Evolutionary conservation across 2,113 vertebrate genomes (phyloP).

Genomic region (Hemiscyllium ocellatum): DNA sequence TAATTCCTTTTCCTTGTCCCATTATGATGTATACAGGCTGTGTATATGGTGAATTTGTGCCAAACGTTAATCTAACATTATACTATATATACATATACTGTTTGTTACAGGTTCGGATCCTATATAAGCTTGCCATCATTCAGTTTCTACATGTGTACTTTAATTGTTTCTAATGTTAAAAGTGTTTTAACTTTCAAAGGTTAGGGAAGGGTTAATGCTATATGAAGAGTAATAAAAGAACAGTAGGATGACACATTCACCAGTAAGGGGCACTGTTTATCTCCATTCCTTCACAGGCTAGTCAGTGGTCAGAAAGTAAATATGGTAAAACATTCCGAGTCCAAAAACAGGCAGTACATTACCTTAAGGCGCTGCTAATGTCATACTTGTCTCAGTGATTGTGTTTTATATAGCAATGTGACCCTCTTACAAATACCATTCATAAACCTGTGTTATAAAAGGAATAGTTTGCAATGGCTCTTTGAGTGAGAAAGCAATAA

Average conservation of each 20-base stretch:
- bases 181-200: not conserved
- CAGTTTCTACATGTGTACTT: not conserved
- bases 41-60: not conserved
- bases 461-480: slow-evolving; percentile 21
- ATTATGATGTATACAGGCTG: not conserved
- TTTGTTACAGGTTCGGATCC: not conserved
- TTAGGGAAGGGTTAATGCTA: not conserved
- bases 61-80: not conserved
- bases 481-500: slow-evolving; percentile 26
- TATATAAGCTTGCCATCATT: not conserved
- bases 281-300: slow-evolving; percentile 20
- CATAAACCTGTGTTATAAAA: slow-evolving; percentile 31
- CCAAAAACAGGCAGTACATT: not conserved
- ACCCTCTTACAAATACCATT: slow-evolving; percentile 16
- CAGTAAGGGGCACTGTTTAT: slow-evolving; percentile 35
- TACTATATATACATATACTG: not conserved
- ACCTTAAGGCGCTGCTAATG: not conserved
- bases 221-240: not conserved
- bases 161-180: not conserved
- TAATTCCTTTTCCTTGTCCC: not conserved
- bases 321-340: not conserved
- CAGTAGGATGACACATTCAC: not conserved
- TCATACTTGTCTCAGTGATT: not conserved
- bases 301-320: slow-evolving; percentile 16
- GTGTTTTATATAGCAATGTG: slow-evolving; percentile 20